These are phyloP conservation scores for Beaufortia kweichowensis DNA, from an alignment of 2,113 vertebrate genomes.

Conservation along the genomic window DNA sequence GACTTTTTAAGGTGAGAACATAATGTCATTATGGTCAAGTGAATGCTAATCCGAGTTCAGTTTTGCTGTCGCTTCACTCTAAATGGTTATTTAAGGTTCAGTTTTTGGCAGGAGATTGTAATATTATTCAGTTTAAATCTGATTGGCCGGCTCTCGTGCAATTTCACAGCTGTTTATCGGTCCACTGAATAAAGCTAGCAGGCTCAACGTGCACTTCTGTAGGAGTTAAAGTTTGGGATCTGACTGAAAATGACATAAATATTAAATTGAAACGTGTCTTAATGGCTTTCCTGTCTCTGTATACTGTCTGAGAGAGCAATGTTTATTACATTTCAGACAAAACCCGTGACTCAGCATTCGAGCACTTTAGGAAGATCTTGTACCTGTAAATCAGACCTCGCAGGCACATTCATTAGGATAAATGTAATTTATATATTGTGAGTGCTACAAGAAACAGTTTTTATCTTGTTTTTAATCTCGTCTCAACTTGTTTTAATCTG, in stretches of 20 bases:
- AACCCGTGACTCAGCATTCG: background rate
- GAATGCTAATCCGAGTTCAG: background rate
- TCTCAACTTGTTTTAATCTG: constrained; percentile 1
- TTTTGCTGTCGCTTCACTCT: background rate
- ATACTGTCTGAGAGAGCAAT: background rate
- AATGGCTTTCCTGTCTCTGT: background rate
- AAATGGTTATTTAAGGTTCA: background rate
- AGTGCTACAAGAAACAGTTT: constrained; percentile 4
- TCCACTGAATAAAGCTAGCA: too few species aligned
- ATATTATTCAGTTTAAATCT: too few species aligned
- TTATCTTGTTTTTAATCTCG: background rate
- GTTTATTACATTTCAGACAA: background rate
- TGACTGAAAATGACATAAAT: too few species aligned
- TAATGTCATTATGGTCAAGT: background rate
- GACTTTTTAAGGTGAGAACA: constrained; percentile 91
- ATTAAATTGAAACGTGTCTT: background rate
- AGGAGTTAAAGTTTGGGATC: too few species aligned
- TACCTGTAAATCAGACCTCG: constrained; percentile 5
- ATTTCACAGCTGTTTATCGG: too few species aligned
- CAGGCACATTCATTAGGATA: constrained; percentile 16
- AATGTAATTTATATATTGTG: background rate
- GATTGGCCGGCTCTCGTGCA: too few species aligned
- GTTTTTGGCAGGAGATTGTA: background rate
- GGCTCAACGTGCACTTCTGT: too few species aligned
- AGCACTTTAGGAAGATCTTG: background rate